Conservation (phyloP, 2,113 vertebrate genomes). For the Butorides virescens region DNA sequence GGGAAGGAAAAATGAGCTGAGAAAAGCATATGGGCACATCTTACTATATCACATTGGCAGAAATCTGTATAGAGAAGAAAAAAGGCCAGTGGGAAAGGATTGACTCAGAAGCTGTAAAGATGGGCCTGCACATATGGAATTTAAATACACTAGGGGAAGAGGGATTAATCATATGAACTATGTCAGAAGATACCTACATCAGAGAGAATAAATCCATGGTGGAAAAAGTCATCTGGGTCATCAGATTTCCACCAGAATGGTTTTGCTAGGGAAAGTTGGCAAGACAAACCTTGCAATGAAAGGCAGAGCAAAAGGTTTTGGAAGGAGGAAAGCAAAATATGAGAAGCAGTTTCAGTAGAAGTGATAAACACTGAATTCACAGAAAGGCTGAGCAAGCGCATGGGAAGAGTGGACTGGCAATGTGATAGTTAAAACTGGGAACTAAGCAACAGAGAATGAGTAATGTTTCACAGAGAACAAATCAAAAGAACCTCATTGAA, state of each 20-base stretch:
- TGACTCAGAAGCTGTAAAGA: background rate
- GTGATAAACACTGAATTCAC: background rate
- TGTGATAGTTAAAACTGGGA: background rate
- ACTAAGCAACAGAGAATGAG: conserved; percentile 33
- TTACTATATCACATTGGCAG: background rate
- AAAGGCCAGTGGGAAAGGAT: background rate
- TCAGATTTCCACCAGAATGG: background rate
- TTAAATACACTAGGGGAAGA: background rate
- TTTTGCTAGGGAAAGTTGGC: background rate
- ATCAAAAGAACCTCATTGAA: conserved; percentile 1
- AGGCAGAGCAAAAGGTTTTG: background rate
- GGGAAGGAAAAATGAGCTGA: background rate
- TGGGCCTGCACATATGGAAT: background rate
- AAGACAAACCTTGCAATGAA: background rate
- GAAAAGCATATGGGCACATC: background rate
- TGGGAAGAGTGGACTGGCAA: background rate
- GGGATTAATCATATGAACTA: no score
- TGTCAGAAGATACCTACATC: no score
- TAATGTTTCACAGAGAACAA: conserved; percentile 18
- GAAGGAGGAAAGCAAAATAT: background rate
- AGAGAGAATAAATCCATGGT: background rate
- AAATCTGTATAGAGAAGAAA: background rate
- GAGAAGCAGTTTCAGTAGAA: background rate
- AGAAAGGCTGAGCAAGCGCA: background rate
- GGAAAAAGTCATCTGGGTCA: background rate